These are phyloP conservation scores for Hemichromis elongatus DNA, from an alignment of 2,113 vertebrate genomes.

Conservation along the genomic window DNA sequence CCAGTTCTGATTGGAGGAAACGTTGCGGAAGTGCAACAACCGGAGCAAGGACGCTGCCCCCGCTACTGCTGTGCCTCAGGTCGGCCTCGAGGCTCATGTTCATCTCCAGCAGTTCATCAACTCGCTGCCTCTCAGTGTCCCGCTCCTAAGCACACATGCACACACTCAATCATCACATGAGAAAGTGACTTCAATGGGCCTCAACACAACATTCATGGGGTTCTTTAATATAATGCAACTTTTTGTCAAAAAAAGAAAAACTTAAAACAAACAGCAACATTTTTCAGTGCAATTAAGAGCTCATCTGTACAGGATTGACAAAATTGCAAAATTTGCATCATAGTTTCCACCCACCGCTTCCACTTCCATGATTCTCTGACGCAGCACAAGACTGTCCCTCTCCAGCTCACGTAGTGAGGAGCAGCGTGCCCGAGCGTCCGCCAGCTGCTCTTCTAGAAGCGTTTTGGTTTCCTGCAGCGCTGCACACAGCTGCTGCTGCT, in stretches of 20 bases:
- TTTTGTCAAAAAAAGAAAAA: background rate
- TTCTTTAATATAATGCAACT: background rate
- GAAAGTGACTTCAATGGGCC: background rate
- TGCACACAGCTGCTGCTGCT: conserved; percentile 80
- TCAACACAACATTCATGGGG: background rate
- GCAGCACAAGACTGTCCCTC: conserved; percentile 80
- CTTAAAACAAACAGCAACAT: background rate
- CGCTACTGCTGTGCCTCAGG: conserved; percentile 57
- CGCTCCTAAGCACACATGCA: conserved; percentile 65
- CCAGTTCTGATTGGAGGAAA: conserved; percentile 60
- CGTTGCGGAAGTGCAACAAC: background rate
- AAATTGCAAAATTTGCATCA: background rate
- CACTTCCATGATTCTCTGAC: conserved; percentile 74
- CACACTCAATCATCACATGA: background rate
- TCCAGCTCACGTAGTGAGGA: conserved; percentile 78
- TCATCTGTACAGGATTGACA: background rate
- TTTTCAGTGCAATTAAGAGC: background rate
- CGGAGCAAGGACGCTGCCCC: background rate
- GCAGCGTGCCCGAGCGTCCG: conserved; percentile 71
- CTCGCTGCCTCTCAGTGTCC: conserved; percentile 75
- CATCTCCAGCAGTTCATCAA: conserved; percentile 79
- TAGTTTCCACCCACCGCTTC: conserved; percentile 70
- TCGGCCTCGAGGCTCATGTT: conserved; percentile 77
- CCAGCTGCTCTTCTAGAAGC: conserved; percentile 82
- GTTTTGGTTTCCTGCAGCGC: conserved; percentile 81